Evolutionary conservation across 2,888 invertebrate species (phyloP), one percentile per base, ranked within the genome.

Genomic region (Ormia ochracea): DNA sequence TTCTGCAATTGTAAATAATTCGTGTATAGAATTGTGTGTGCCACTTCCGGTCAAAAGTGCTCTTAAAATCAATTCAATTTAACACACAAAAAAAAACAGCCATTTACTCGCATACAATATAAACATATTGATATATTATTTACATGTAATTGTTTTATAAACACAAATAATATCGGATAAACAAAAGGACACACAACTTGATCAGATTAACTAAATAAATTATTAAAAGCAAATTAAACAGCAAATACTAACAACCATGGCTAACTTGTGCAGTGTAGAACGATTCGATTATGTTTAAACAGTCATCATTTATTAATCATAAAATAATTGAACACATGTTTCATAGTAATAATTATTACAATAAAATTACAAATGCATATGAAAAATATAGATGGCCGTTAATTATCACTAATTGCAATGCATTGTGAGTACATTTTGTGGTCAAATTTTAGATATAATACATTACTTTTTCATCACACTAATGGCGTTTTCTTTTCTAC

Each of bases 341-440:
- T 48, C 26, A 21, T 6, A 43, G 41, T 61, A 61, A 61, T 61
- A 50, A 52, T 63, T 21, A 56, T 48, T 36, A 28, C 23, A 4
- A 19, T n/a, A 4, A 33, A 58, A n/a, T 14, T 12, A 21, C 38
- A 59, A 38, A 48, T 38, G 19, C 21, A 12, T 9, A 28, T 1
- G 2, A 50, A 54, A 75, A 48, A 21, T 38, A 54, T 2, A 43
- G 58, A 58, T 66, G 48, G 36, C 41, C 70, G 72, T 76, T 80
- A 80, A 80, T 80, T 80, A 80, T 61, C 79, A 66, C 80, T 80
- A 80, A 80, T 80, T 80, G 56, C 72, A 80, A 75, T 80, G 43
- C 75, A 76, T 76, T 56, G 72, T 80, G 75, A 41, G 52, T 50
- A 56, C 33, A 66, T 59, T 72, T 66, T 78, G 78, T 54, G 58